phyloP scores from a whole-genome alignment of 2,113 vertebrate species.

The Plotosus lineatus region DNA sequence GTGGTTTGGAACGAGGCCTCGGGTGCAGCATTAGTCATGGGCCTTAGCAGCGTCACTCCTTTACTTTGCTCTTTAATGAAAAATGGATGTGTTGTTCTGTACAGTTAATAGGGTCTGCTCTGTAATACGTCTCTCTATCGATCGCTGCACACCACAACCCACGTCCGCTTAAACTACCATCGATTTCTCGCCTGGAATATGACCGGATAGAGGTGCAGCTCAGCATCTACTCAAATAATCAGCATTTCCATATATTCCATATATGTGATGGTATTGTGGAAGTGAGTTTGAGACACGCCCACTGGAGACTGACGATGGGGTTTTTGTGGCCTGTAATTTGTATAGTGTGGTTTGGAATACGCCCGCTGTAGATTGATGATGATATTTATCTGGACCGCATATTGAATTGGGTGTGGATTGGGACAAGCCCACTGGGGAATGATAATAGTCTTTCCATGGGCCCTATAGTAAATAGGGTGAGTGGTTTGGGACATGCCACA shows the following conservation, averaged over 20 bases:
- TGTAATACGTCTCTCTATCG: slow-evolving; percentile 77
- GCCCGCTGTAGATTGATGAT: neutral
- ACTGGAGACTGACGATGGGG: neutral
- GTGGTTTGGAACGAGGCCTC: slow-evolving; percentile 20
- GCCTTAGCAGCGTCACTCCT: slow-evolving; percentile 41
- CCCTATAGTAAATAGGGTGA: neutral
- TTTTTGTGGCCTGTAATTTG: neutral
- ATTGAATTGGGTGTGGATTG: neutral
- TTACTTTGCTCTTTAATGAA: slow-evolving; percentile 52
- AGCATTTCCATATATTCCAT: too few species aligned
- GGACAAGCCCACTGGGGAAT: neutral
- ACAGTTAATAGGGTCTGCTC: slow-evolving; percentile 69
- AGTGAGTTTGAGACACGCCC: neutral
- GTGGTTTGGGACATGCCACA: neutral
- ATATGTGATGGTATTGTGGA: neutral
- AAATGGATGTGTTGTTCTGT: slow-evolving; percentile 63
- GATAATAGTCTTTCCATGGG: neutral
- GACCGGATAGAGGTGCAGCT: slow-evolving; percentile 75
- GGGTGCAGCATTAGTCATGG: slow-evolving; percentile 33
- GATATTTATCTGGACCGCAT: neutral
- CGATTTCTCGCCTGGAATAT: slow-evolving; percentile 77
- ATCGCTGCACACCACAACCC: slow-evolving; percentile 71
- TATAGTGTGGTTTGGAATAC: neutral
- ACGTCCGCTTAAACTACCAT: slow-evolving; percentile 78
- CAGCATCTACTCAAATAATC: slow-evolving; percentile 75